Percentiles rank a stretch among this genome's conserved stretches.
phyloP scores from a whole-genome alignment of 2,888 invertebrate species.

The Parochlus steinenii region DNA sequence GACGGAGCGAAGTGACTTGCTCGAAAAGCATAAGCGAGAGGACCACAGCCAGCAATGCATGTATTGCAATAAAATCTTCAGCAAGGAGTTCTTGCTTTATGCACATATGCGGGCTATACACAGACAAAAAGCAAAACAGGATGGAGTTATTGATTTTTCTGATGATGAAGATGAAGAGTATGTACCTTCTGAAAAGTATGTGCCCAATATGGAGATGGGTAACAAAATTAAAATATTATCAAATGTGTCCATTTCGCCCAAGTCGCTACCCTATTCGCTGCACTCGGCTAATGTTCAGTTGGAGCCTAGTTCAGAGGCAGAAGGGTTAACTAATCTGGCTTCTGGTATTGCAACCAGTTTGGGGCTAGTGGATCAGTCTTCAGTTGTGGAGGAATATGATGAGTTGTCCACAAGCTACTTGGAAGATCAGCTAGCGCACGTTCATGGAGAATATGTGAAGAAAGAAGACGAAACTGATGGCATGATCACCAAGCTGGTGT shows the following conservation, averaged over 20 bases:
- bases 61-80: conserved; percentile 58
- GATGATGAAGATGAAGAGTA: conserved; percentile 29
- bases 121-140: conserved; percentile 41
- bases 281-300: conserved; percentile 15
- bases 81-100: conserved; percentile 50
- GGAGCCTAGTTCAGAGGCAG: conserved; percentile 34
- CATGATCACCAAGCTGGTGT: conserved; percentile 28
- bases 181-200: conserved; percentile 44
- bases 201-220: conserved; percentile 35
- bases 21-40: conserved; percentile 51
- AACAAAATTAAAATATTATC: conserved; percentile 37
- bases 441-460: conserved; percentile 14
- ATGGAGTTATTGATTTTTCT: conserved; percentile 43
- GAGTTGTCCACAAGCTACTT: conserved; percentile 13
- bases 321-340: conserved; percentile 37
- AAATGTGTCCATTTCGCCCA: conserved; percentile 23
- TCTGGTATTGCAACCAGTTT: conserved; percentile 39
- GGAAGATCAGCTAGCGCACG: conserved; percentile 15
- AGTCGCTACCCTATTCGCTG: conserved; percentile 16
- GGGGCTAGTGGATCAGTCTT: conserved; percentile 36
- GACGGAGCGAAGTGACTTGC: conserved; percentile 26
- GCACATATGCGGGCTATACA: conserved; percentile 51
- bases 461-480: conserved; percentile 1
- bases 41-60: conserved; percentile 39
- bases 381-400: conserved; percentile 14